phyloP scores from a whole-genome alignment of 2,797 vertebrate species.

The Rallus crepitans region DNA sequence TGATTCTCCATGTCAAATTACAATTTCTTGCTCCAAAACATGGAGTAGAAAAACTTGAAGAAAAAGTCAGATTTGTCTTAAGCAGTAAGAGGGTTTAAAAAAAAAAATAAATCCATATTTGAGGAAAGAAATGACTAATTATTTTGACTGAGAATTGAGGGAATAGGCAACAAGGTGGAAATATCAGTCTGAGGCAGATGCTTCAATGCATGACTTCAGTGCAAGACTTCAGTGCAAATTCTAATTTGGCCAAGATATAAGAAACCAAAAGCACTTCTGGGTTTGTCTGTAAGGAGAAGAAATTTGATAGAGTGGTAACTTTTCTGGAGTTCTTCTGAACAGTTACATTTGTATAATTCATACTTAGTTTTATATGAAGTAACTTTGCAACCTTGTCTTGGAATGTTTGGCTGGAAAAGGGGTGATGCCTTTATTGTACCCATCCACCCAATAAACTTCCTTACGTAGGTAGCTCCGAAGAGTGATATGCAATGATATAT shows the following conservation, averaged over 20 bases:
- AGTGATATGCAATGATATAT: background rate
- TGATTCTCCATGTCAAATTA: background rate
- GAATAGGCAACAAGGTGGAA: slow-evolving; percentile 12
- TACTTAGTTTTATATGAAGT: background rate
- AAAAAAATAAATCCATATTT: background rate
- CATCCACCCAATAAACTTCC: background rate
- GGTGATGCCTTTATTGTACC: background rate
- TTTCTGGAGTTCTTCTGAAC: background rate
- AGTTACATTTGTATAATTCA: background rate
- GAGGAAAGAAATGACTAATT: slow-evolving; percentile 49
- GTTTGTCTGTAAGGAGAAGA: background rate
- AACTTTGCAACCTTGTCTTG: background rate
- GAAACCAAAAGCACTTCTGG: background rate
- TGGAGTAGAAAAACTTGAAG: background rate
- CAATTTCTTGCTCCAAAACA: background rate
- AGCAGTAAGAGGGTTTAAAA: background rate
- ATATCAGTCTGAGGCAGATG: slow-evolving; percentile 39
- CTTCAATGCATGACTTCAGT: background rate
- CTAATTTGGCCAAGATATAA: background rate
- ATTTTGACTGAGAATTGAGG: slow-evolving; percentile 44
- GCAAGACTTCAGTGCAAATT: background rate
- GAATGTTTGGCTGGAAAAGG: background rate
- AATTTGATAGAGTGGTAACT: background rate
- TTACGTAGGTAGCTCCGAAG: background rate
- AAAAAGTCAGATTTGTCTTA: background rate